Percentiles rank a stretch among this genome's conserved stretches.
These are phyloP conservation scores for Microcebus murinus DNA, from an alignment of 2,113 vertebrate species.

Conservation along the genomic window DNA sequence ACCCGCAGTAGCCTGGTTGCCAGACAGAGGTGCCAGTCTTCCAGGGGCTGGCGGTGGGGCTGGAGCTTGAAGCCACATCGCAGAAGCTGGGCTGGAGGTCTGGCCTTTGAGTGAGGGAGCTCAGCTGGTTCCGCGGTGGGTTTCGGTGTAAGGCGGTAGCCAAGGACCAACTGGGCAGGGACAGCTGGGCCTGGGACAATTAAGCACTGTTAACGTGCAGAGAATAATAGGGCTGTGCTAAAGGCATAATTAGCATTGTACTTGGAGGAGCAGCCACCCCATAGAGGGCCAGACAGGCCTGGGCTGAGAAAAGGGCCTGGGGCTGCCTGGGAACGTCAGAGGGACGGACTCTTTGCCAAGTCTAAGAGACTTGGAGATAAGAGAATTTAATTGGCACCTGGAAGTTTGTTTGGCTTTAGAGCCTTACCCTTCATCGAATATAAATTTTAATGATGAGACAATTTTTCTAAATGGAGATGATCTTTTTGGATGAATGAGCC, in stretches of 20 bases:
- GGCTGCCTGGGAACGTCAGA: constrained; percentile 49
- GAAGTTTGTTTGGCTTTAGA: constrained; percentile 56
- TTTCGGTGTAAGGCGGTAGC: neutral
- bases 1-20: neutral
- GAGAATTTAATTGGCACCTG: constrained; percentile 64
- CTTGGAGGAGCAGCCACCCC: constrained; percentile 33
- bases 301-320: constrained; percentile 65
- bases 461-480: constrained; percentile 49
- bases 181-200: constrained; percentile 37
- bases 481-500: constrained; percentile 32
- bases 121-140: neutral
- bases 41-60: neutral
- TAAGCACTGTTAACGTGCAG: constrained; percentile 8
- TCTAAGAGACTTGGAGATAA: constrained; percentile 62
- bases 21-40: neutral
- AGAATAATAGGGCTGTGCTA: constrained; percentile 36
- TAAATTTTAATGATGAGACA: constrained; percentile 38
- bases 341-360: constrained; percentile 44
- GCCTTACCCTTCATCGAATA: constrained; percentile 38
- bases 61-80: neutral
- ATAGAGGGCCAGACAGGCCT: constrained; percentile 41
- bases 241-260: constrained; percentile 49
- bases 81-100: neutral
- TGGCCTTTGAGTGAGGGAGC: neutral
- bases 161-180: neutral